Percentiles rank a stretch among this genome's conserved stretches.
Conservation (phyloP, 2,797 vertebrate genomes). For the Urocyon cinereoargenteus region DNA sequence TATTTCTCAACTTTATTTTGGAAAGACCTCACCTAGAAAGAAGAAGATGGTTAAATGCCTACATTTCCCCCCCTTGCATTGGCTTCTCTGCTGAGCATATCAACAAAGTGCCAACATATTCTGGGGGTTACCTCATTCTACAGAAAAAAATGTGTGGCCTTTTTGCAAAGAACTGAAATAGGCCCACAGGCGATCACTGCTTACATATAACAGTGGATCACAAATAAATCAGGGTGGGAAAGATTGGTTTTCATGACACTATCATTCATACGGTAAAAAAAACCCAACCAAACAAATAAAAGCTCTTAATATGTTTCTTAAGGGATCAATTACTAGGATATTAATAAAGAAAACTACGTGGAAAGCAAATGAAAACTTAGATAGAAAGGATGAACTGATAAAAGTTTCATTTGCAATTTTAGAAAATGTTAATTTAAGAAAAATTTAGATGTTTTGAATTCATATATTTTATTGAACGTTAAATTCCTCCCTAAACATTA, state of each 20-base stretch:
- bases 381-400: neutral
- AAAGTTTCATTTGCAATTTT: conserved; percentile 15
- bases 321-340: neutral
- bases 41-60: conserved; percentile 49
- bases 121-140: conserved; percentile 20
- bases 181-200: neutral
- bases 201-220: neutral
- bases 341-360: neutral
- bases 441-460: conserved; percentile 16
- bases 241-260: neutral
- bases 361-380: conserved; percentile 1
- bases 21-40: conserved; percentile 71
- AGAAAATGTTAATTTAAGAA: conserved; percentile 41
- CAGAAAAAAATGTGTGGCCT: neutral
- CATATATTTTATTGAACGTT: neutral
- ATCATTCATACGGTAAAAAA: neutral
- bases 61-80: conserved; percentile 1
- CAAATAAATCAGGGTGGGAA: neutral
- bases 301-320: neutral
- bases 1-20: conserved; percentile 47
- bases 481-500: neutral
- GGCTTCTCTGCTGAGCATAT: conserved; percentile 62
- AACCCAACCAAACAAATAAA: neutral
- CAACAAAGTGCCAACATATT: conserved; percentile 59
- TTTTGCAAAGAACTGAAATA: conserved; percentile 13